Evolutionary conservation across 2,888 invertebrate species (phyloP), one percentile per base, ranked within the genome.

Genomic region (Amaurobius ferox): DNA sequence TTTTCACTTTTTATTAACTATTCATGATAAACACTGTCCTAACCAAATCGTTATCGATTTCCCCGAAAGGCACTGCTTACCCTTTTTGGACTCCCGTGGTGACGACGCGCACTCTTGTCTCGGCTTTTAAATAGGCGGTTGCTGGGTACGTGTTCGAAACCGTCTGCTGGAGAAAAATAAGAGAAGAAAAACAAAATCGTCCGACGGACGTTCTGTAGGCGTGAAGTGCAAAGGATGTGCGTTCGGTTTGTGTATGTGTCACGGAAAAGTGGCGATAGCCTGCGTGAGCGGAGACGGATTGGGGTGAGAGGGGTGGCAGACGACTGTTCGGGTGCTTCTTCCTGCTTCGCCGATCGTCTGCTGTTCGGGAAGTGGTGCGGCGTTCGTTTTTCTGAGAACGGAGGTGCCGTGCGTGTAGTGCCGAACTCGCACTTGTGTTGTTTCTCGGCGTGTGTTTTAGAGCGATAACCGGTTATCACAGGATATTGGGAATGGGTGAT

Each of bases 161-260:
- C 29, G 30, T 40, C 68, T 68, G 19, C 40, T 28, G 40, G 1
- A 1, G 64, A n/a, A 35, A 35, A 61, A 23, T 26, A 61, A 23
- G 61, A 71, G 26, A 35, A 35, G 28, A 73, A 28, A 35, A 70
- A 61, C 23, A 68, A 68, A 40, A 40, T 11, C 5, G 40, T 16
- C 55, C 26, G 64, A 32, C 68, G 61, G 79, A 44, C 30, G 80
- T 32, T 30, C 77, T 32, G 83, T 77, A 72, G 83, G 83, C 83
- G 83, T 85, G 77, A 71, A 44, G 62, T 29, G 71, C 76, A 64
- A 71, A 85, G 83, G 83, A 85, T 85, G 83, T 78, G 55, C 66
- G 72, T 77, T 70, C 76, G 81, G 74, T 40, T 68, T 67, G 76
- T 83, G 76, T 76, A 71, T 44, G 76, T 74, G 77, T 83, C 83